Evolutionary conservation across 2,888 invertebrate genomes (phyloP).

Genomic region (Hyalella azteca): DNA sequence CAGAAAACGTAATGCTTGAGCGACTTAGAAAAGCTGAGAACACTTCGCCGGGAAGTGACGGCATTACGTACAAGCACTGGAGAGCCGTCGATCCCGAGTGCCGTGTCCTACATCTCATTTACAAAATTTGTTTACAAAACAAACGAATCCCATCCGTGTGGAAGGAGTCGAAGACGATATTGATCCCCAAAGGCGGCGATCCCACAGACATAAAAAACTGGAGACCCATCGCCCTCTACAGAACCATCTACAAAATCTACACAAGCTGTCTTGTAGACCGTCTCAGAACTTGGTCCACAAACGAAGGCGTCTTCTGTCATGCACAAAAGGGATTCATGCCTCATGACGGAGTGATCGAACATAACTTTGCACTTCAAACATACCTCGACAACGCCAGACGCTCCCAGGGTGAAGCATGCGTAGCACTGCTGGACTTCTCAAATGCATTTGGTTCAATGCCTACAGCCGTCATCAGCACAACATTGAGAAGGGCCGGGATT

Average conservation of each 20-base stretch:
- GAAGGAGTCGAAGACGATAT: background rate
- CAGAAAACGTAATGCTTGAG: background rate
- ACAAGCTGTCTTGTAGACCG: background rate
- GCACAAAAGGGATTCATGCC: conserved; percentile 11
- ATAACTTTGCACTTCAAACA: background rate
- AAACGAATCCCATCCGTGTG: background rate
- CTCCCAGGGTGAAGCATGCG: background rate
- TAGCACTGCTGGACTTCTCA: background rate
- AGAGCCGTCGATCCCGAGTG: background rate
- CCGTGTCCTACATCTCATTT: background rate
- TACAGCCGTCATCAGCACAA: background rate
- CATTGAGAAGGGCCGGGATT: background rate
- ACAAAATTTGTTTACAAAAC: background rate
- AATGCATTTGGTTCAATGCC: background rate
- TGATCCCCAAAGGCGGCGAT: background rate
- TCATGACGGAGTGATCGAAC: background rate
- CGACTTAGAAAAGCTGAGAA: background rate
- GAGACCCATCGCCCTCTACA: background rate
- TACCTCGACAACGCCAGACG: background rate
- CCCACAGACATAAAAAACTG: background rate
- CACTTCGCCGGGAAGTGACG: conserved; percentile 4
- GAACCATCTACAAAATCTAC: background rate
- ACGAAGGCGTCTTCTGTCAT: background rate
- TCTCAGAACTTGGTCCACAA: background rate
- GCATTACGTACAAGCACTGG: background rate